Conservation (phyloP, 2,797 vertebrate species). For the Parauchenoglanis punctatus region DNA sequence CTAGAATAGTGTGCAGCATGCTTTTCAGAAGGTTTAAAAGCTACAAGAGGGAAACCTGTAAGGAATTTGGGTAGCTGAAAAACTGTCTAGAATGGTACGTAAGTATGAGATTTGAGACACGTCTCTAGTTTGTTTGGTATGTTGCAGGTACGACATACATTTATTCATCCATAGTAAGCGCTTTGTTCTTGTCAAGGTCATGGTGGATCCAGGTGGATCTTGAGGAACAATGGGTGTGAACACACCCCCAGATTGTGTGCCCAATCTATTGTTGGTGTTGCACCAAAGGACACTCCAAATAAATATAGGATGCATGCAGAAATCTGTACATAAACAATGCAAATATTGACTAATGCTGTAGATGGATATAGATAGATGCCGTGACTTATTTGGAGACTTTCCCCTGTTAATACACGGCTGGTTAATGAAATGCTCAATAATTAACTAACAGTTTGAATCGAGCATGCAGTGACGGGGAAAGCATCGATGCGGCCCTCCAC, state of each 20-base stretch:
- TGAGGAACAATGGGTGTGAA: neutral
- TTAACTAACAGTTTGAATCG: slow-evolving; percentile 17
- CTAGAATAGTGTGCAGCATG: neutral
- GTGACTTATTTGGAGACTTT: neutral
- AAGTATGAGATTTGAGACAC: neutral
- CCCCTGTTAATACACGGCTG: neutral
- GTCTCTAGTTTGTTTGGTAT: neutral
- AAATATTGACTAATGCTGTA: neutral
- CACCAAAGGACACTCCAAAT: neutral
- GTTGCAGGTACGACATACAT: neutral
- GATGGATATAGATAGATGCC: neutral
- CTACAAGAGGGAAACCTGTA: neutral
- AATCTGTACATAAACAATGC: neutral
- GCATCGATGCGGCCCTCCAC: slow-evolving; percentile 14
- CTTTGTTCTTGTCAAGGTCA: neutral
- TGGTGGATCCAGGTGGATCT: neutral
- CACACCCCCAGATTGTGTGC: neutral
- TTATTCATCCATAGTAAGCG: neutral
- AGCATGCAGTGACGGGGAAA: neutral
- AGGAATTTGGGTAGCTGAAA: neutral
- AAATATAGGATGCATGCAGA: neutral
- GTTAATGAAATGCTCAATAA: slow-evolving; percentile 27
- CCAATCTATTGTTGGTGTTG: no score
- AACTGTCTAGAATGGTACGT: neutral
- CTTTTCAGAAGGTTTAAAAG: neutral